Conservation (phyloP, 1,140 invertebrate species). For the Panulirus ornatus region DNA sequence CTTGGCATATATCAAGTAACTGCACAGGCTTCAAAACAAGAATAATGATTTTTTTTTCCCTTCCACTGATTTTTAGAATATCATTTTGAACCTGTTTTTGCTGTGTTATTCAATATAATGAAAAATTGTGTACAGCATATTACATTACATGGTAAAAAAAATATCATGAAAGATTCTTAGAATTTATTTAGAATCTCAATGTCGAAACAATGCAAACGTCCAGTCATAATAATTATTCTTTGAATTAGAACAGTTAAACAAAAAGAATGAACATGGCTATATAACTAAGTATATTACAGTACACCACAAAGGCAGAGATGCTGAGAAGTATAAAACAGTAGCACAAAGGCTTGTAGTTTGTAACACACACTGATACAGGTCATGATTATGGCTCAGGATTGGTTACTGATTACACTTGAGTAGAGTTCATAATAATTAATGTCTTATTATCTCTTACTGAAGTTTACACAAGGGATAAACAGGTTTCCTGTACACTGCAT, state of each 20-base stretch:
- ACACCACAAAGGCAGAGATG: conserved; percentile 71
- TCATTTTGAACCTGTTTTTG: not conserved
- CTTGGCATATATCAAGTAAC: not conserved
- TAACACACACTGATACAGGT: conserved; percentile 73
- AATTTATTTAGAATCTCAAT: conserved; percentile 76
- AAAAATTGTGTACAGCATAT: not conserved
- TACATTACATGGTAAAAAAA: conserved; percentile 37
- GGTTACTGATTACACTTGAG: conserved; percentile 64
- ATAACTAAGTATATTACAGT: conserved; percentile 72
- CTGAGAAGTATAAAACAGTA: conserved; percentile 73
- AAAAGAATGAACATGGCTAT: conserved; percentile 72
- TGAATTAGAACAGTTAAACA: conserved; percentile 74
- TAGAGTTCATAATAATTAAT: conserved; percentile 59
- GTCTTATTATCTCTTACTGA: conserved; percentile 64
- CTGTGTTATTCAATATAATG: not conserved
- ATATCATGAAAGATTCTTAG: conserved; percentile 73
- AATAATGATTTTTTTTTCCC: not conserved
- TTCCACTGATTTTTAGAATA: too few relatives aligned
- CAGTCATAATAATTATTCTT: conserved; percentile 72
- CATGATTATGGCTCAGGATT: conserved; percentile 68
- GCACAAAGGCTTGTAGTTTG: conserved; percentile 70
- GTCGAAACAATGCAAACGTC: conserved; percentile 75
- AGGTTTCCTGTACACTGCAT: conserved; percentile 63
- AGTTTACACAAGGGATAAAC: conserved; percentile 57
- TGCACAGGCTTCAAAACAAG: not conserved